Evolutionary conservation across 2,113 vertebrate species (phyloP).

Genomic region (Lycaon pictus): DNA sequence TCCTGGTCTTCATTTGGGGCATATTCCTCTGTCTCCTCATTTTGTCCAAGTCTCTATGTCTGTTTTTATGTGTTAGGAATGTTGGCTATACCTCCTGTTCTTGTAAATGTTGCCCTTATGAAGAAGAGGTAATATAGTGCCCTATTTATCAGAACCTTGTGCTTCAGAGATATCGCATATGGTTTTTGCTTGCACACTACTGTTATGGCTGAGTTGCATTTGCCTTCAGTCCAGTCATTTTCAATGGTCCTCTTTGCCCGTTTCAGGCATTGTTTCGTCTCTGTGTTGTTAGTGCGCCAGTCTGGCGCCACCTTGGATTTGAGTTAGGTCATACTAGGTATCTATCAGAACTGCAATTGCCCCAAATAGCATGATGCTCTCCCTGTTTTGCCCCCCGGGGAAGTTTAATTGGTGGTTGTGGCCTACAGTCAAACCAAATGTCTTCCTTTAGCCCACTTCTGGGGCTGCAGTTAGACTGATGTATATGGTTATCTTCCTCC

Average conservation of each 20-base stretch:
- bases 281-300: neutral
- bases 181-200: neutral
- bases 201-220: neutral
- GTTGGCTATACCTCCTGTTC: neutral
- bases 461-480: neutral
- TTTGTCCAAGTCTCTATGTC: neutral
- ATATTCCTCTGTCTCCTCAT: neutral
- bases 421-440: neutral
- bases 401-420: neutral
- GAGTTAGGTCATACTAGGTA: neutral
- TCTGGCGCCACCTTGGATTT: neutral
- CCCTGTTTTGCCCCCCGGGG: neutral
- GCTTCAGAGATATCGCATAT: neutral
- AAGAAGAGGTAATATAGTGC: neutral
- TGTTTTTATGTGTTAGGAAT: neutral
- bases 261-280: neutral
- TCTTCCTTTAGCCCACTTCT: neutral
- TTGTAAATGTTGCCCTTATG: neutral
- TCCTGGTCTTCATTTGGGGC: neutral
- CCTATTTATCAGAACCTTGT: neutral
- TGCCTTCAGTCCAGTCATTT: neutral
- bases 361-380: neutral
- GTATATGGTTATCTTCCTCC: neutral
- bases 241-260: neutral
- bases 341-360: neutral